phyloP scores from a whole-genome alignment of 2,888 invertebrate species.

The Halocaridina rubra region DNA sequence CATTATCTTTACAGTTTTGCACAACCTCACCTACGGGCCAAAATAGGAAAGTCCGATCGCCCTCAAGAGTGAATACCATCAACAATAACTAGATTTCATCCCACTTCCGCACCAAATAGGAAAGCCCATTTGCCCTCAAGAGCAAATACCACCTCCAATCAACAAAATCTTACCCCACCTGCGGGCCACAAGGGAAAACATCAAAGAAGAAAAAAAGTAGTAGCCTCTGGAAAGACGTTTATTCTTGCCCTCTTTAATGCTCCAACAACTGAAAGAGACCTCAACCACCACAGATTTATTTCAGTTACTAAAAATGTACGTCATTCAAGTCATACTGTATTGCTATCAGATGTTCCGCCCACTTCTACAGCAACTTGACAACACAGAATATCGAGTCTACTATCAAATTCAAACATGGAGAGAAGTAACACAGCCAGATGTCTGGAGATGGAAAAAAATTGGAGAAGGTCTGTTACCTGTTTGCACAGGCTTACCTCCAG shows the following conservation, averaged over 20 bases:
- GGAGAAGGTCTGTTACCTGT: slow-evolving; percentile 39
- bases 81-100: too few relatives aligned
- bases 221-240: neutral
- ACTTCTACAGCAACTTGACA: slow-evolving; percentile 66
- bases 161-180: too few relatives aligned
- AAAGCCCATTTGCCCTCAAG: too few relatives aligned
- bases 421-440: slow-evolving; percentile 64
- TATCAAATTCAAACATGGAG: slow-evolving; percentile 65
- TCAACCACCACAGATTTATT: slow-evolving; percentile 65
- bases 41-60: too few relatives aligned
- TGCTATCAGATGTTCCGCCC: slow-evolving; percentile 66
- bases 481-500: slow-evolving; percentile 15
- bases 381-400: slow-evolving; percentile 66
- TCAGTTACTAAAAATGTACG: slow-evolving; percentile 64
- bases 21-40: too few relatives aligned
- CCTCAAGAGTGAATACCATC: too few relatives aligned
- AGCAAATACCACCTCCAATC: too few relatives aligned
- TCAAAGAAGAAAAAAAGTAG: too few relatives aligned
- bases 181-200: too few relatives aligned
- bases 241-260: slow-evolving; percentile 65
- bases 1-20: too few relatives aligned
- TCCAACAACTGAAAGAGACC: slow-evolving; percentile 64
- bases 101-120: too few relatives aligned
- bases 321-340: slow-evolving; percentile 65
- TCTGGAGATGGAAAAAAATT: slow-evolving; percentile 66